These are phyloP conservation scores for Austrofundulus limnaeus DNA, from an alignment of 2,113 vertebrate species.

Conservation along the genomic window DNA sequence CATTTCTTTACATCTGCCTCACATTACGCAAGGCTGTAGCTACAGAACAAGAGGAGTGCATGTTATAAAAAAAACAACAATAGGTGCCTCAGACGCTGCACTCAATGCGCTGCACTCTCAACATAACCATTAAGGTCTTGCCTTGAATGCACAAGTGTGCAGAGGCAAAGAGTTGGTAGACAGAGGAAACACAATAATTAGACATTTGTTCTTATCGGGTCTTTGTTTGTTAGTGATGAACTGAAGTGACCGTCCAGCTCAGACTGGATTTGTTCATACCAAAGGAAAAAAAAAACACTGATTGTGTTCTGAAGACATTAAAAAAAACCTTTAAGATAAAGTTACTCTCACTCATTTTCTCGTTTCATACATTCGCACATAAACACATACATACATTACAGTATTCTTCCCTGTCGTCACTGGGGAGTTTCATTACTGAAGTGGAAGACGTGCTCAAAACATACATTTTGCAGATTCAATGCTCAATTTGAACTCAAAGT, in stretches of 20 bases:
- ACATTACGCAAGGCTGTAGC: conserved; percentile 19
- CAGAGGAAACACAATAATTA: conserved; percentile 22
- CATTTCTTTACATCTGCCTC: conserved; percentile 17
- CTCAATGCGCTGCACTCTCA: conserved; percentile 28
- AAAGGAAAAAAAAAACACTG: conserved; percentile 17
- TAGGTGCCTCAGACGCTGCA: conserved; percentile 17
- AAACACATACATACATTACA: conserved; percentile 23
- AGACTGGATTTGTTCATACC: conserved; percentile 31
- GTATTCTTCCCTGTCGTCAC: conserved; percentile 20
- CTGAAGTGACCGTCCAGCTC: conserved; percentile 12
- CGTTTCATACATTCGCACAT: conserved; percentile 38
- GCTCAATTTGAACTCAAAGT: conserved; percentile 34
- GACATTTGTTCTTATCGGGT: conserved; percentile 21
- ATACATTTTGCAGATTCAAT: conserved; percentile 27
- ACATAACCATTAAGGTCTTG: conserved; percentile 8
- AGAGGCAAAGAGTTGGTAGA: not conserved
- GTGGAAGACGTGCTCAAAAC: conserved; percentile 53
- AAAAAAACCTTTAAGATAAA: conserved; percentile 21
- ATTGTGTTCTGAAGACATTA: conserved; percentile 31
- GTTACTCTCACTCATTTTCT: conserved; percentile 21
- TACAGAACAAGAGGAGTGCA: conserved; percentile 36
- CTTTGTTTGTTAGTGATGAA: conserved; percentile 12
- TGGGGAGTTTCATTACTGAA: conserved; percentile 33
- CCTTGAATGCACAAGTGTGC: conserved; percentile 2
- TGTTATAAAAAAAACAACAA: conserved; percentile 24